Conservation (phyloP, 2,113 vertebrate species). For the Hemibagrus wyckioides region DNA sequence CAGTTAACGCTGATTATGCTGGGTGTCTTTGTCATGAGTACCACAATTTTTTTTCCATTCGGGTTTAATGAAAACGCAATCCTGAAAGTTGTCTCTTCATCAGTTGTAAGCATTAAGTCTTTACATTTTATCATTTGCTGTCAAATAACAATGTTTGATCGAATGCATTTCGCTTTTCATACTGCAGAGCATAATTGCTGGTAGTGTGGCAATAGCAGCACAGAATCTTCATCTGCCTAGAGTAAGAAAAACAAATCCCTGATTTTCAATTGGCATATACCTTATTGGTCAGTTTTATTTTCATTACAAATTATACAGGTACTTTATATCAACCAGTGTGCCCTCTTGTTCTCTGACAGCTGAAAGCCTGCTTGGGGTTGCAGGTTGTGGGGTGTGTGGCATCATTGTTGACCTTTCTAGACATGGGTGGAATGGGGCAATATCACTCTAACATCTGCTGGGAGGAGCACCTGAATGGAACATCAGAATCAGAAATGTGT, state of each 20-base stretch:
- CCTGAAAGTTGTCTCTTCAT: slow-evolving; percentile 26
- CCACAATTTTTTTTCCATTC: accelerated
- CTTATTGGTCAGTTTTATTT: too few species aligned
- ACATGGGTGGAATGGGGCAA: accelerated
- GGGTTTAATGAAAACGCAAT: too few species aligned
- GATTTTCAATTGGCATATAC: background rate
- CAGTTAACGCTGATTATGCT: slow-evolving; percentile 70
- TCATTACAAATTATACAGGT: too few species aligned
- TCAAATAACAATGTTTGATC: background rate
- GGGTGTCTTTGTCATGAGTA: slow-evolving; percentile 49
- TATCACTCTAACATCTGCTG: accelerated
- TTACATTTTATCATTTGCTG: background rate
- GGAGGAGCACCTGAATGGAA: accelerated
- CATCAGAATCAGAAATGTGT: background rate
- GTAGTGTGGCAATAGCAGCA: slow-evolving; percentile 67
- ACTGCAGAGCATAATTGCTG: slow-evolving; percentile 66
- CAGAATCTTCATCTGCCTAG: slow-evolving; percentile 67
- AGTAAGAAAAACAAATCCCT: slow-evolving; percentile 55
- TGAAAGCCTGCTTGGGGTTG: slow-evolving; percentile 70
- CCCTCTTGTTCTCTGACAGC: slow-evolving; percentile 55
- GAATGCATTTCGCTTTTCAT: background rate
- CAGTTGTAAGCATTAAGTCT: slow-evolving; percentile 59
- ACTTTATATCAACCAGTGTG: too few species aligned
- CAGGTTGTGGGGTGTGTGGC: slow-evolving; percentile 60
- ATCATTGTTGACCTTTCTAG: slow-evolving; percentile 53